Evolutionary conservation across 1,140 invertebrate species (phyloP).

Genomic region (Sarcophaga bullata): DNA sequence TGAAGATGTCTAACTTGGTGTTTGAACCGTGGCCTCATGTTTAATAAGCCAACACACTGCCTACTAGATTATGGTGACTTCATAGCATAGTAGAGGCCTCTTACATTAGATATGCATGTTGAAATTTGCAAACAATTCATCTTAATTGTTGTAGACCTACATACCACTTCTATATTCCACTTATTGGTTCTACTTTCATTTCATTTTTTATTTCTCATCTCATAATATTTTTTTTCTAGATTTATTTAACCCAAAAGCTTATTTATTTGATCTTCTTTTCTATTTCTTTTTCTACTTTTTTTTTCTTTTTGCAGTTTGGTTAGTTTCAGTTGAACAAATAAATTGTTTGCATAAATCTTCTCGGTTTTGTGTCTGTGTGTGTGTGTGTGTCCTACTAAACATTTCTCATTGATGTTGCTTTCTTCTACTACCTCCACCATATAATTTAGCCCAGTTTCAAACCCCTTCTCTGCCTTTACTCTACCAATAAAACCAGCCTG

Average conservation of each 20-base stretch:
- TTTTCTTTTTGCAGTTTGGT: background rate
- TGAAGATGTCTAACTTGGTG: no score
- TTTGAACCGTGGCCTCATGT: no score
- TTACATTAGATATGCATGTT: background rate
- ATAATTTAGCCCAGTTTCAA: background rate
- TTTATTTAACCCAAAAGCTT: conserved; percentile 22
- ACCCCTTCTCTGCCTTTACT: background rate
- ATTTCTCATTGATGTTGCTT: conserved; percentile 8
- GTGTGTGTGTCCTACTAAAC: conserved; percentile 4
- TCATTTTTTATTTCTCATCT: background rate
- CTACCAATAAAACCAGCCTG: no score
- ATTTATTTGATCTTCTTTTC: background rate
- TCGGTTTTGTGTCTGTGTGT: no score
- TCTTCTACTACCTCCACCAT: background rate
- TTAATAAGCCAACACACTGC: no score
- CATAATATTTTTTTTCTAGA: background rate
- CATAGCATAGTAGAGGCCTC: background rate
- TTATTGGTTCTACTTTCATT: background rate
- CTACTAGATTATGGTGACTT: no score
- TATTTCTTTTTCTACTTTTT: no score
- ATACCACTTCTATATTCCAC: background rate
- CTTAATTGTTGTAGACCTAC: background rate
- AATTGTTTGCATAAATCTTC: conserved; percentile 25
- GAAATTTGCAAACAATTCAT: conserved; percentile 13
- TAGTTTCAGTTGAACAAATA: conserved; percentile 24